Evolutionary conservation across 1,140 invertebrate species (phyloP).

Genomic region (Dryas iulia): DNA sequence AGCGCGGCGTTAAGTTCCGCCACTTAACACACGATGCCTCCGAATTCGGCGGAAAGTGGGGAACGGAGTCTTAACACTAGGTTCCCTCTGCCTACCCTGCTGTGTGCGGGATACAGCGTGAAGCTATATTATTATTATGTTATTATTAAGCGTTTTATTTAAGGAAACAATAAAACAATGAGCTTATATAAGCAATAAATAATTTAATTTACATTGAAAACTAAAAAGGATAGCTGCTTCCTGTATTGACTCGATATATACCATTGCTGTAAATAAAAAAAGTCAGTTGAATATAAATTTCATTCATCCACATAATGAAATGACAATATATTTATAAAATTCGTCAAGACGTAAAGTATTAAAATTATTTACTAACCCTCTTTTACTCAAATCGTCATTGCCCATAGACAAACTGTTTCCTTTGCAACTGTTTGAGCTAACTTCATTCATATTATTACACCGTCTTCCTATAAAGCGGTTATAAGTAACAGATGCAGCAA

Average conservation of each 20-base stretch:
- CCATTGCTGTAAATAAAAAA: constrained; percentile 40
- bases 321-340: neutral
- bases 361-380: constrained; percentile 41
- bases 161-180: neutral
- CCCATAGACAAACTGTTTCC: constrained; percentile 44
- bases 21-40: too few relatives aligned
- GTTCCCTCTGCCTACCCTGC: too few relatives aligned
- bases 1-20: too few relatives aligned
- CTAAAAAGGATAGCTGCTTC: constrained; percentile 41
- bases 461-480: constrained; percentile 42
- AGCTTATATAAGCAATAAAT: neutral
- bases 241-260: constrained; percentile 41
- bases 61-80: too few relatives aligned
- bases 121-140: too few relatives aligned
- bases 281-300: too few relatives aligned
- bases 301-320: too few relatives aligned
- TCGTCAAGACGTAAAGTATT: neutral
- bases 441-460: constrained; percentile 35
- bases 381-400: constrained; percentile 45
- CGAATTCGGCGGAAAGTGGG: too few relatives aligned
- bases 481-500: constrained; percentile 65
- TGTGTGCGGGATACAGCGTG: too few relatives aligned
- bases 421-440: constrained; percentile 40
- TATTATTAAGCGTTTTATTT: too few relatives aligned
- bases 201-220: neutral